Evolutionary conservation across 1,140 invertebrate genomes (phyloP).

Genomic region (Heterodera carotae): DNA sequence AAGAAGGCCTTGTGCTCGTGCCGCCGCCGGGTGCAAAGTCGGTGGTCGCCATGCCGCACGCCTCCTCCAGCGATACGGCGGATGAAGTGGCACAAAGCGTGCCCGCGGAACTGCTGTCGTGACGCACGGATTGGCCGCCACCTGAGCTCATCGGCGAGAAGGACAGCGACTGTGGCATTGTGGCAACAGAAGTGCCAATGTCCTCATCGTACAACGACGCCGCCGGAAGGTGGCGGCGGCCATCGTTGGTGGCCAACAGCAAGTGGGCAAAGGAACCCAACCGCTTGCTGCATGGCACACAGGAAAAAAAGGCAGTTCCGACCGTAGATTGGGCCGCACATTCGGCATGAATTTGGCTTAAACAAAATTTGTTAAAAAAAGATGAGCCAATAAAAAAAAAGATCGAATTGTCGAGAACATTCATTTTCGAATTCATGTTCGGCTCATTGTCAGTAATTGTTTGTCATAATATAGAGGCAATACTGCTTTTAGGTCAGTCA

Average conservation of each 20-base stretch:
- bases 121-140: neutral
- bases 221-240: constrained; percentile 14
- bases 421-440: neutral
- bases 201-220: constrained; percentile 23
- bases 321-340: neutral
- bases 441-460: too few relatives aligned
- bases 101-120: constrained; percentile 13
- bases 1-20: neutral
- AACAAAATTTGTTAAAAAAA: neutral
- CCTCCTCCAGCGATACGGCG: neutral
- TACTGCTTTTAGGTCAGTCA: too few relatives aligned
- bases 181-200: neutral
- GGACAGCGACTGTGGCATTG: too few relatives aligned
- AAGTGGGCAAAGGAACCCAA: neutral
- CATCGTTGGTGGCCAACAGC: constrained; percentile 24
- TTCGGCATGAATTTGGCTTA: constrained; percentile 21
- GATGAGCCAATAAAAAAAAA: constrained; percentile 5
- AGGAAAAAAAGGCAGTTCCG: neutral
- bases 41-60: too few relatives aligned
- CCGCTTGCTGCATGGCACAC: neutral
- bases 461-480: too few relatives aligned
- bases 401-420: neutral
- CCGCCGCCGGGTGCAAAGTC: too few relatives aligned
- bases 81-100: constrained; percentile 3
- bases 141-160: too few relatives aligned